Percentiles rank a stretch among this genome's conserved stretches.
Conservation (phyloP, 2,113 vertebrate genomes). For the Gambusia holbrooki region DNA sequence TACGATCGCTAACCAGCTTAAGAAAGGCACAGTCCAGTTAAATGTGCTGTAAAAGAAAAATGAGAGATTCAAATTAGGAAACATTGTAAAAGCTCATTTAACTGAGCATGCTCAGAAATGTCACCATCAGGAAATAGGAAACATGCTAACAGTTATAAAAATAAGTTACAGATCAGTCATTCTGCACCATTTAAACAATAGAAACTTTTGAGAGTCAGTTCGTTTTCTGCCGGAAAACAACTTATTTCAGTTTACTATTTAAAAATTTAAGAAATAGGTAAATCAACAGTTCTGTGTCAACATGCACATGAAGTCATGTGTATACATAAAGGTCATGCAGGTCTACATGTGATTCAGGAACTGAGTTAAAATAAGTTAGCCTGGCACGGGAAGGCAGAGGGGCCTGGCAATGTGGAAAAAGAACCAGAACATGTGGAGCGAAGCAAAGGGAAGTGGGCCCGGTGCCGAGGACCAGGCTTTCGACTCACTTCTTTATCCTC, state of each 20-base stretch:
- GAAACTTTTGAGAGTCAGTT: constrained; percentile 1
- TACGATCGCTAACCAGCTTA: constrained; percentile 95
- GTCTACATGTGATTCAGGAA: constrained; percentile 52
- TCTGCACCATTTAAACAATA: constrained; percentile 1
- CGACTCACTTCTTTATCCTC: constrained; percentile 97
- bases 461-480: constrained; percentile 69
- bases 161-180: constrained; percentile 14
- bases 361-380: constrained; percentile 45
- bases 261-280: background rate
- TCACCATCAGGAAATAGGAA: background rate
- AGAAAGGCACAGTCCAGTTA: constrained; percentile 98
- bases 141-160: background rate
- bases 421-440: constrained; percentile 36
- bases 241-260: background rate
- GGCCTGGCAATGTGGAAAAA: constrained; percentile 42
- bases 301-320: constrained; percentile 7
- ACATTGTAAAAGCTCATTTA: constrained; percentile 11
- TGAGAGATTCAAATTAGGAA: background rate
- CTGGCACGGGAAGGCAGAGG: constrained; percentile 52
- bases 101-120: background rate
- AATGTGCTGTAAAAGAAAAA: constrained; percentile 85
- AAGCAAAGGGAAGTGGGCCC: constrained; percentile 50
- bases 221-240: constrained; percentile 13
- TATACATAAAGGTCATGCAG: constrained; percentile 21
- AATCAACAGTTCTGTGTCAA: constrained; percentile 13